A percentile compares a stretch with the other conserved stretches of the same genome.
Conservation (phyloP, 1,140 invertebrate species). For the Ylistrum balloti region DNA sequence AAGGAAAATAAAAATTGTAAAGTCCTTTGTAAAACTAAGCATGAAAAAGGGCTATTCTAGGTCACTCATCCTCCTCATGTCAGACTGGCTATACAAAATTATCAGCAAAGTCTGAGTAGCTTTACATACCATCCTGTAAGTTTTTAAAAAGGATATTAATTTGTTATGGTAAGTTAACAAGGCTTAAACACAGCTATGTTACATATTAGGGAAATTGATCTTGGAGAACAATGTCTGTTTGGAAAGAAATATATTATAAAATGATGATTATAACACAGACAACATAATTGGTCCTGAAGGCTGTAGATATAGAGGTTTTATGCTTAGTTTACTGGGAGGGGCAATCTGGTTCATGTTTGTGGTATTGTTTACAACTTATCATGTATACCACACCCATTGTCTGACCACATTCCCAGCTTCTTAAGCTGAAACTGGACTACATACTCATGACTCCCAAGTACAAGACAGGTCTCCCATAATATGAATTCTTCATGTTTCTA, state of each 20-base stretch:
- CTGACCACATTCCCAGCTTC: background rate
- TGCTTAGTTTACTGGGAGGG: background rate
- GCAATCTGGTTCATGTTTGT: conserved; percentile 12
- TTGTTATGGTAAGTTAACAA: background rate
- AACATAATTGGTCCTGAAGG: background rate
- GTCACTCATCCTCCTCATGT: too few species aligned
- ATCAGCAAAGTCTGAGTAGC: background rate
- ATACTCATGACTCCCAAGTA: too few species aligned
- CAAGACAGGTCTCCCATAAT: too few species aligned
- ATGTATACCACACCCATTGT: background rate
- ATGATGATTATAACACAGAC: conserved; percentile 15
- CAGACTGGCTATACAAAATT: background rate
- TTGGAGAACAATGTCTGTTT: background rate
- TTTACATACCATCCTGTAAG: background rate
- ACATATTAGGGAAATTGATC: background rate
- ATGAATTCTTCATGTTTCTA: too few species aligned
- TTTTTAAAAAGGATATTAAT: background rate
- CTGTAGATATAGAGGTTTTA: background rate
- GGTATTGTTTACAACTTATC: conserved; percentile 9
- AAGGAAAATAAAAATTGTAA: too few species aligned
- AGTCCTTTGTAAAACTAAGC: too few species aligned
- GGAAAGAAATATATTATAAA: background rate
- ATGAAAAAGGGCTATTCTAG: too few species aligned
- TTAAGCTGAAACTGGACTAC: background rate
- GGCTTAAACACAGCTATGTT: background rate